Conservation (phyloP, 2,888 invertebrate genomes). For the Ctenicera cuprea region DNA sequence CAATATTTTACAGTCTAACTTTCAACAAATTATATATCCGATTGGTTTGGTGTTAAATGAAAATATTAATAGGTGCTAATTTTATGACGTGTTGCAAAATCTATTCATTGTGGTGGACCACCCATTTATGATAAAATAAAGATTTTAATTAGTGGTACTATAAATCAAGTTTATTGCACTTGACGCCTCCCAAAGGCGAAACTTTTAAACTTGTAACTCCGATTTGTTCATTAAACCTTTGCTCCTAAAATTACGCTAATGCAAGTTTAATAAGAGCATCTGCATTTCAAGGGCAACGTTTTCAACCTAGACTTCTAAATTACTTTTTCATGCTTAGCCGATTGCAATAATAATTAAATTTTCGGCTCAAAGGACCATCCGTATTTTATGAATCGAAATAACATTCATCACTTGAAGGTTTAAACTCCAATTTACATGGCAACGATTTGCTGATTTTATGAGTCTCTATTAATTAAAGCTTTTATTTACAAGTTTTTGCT, state of each 20-base stretch:
- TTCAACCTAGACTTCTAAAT: constrained; percentile 35
- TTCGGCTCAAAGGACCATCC: constrained; percentile 33
- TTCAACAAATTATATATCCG: not conserved
- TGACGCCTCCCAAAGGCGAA: constrained; percentile 5
- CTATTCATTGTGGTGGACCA: constrained; percentile 13
- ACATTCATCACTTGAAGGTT: constrained; percentile 20
- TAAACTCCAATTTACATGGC: not conserved
- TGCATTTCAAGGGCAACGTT: constrained; percentile 34
- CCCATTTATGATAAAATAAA: constrained; percentile 23
- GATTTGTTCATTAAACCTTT: not conserved
- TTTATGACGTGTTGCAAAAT: constrained; percentile 7
- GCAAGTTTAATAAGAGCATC: constrained; percentile 37
- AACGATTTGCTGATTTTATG: not conserved
- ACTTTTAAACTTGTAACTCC: not conserved
- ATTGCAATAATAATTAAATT: constrained; percentile 41
- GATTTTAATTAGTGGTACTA: constrained; percentile 3
- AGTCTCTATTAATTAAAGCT: constrained; percentile 7
- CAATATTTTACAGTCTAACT: not conserved
- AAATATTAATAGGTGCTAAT: constrained; percentile 15
- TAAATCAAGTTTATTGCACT: constrained; percentile 16
- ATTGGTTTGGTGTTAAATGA: not conserved
- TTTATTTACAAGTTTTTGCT: constrained; percentile 21
- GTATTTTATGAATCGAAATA: constrained; percentile 2
- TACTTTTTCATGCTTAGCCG: constrained; percentile 42
- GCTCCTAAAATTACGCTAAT: constrained; percentile 33